A percentile compares a stretch with the other conserved stretches of the same genome.
These are phyloP conservation scores for Mustela nigripes DNA, from an alignment of 2,113 vertebrate species.

Conservation along the genomic window DNA sequence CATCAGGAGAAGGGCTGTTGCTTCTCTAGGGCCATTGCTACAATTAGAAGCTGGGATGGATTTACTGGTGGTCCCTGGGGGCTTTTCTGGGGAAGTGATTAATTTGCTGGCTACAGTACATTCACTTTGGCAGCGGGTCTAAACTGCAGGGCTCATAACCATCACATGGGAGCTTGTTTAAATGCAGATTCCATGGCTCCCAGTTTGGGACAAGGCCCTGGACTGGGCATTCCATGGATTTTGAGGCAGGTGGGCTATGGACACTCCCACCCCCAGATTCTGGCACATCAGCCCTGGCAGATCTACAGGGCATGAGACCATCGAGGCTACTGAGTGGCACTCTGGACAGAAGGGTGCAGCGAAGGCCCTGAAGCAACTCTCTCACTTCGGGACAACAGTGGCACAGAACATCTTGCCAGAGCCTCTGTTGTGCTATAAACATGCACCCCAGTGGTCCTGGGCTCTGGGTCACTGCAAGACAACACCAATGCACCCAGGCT, in stretches of 20 bases:
- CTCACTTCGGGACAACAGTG: not conserved
- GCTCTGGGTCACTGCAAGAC: not conserved
- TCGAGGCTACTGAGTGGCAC: not conserved
- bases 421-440: not conserved
- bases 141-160: not conserved
- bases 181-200: not conserved
- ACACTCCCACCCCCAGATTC: not conserved
- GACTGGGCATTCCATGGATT: not conserved
- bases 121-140: slow-evolving; percentile 48
- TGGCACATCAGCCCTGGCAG: not conserved
- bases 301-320: accelerated
- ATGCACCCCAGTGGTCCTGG: not conserved
- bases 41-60: slow-evolving; percentile 28
- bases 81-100: slow-evolving; percentile 60
- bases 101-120: slow-evolving; percentile 44
- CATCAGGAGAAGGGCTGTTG: not conserved
- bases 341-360: not conserved
- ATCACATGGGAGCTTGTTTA: not conserved
- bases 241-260: not conserved
- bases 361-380: not conserved
- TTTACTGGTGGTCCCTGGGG: slow-evolving; percentile 51
- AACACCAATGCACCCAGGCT: not conserved
- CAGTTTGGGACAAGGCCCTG: not conserved
- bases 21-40: not conserved
- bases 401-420: not conserved